Conservation (phyloP, 2,888 invertebrate genomes). For the Dascillus cervinus region DNA sequence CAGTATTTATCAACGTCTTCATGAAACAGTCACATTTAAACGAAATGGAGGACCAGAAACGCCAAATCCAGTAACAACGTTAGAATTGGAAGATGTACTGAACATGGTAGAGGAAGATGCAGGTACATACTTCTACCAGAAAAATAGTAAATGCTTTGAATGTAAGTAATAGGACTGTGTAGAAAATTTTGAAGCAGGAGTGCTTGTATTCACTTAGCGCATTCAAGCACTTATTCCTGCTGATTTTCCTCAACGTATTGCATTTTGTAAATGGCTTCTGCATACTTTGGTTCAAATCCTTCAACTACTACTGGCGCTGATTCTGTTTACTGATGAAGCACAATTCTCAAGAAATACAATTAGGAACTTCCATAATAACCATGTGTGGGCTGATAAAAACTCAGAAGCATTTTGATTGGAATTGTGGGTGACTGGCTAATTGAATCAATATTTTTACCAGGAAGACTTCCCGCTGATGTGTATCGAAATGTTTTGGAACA, state of each 20-base stretch:
- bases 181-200: slow-evolving; percentile 1
- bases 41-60: slow-evolving; percentile 7
- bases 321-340: slow-evolving; percentile 20
- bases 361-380: slow-evolving; percentile 19
- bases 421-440: slow-evolving; percentile 10
- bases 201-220: too few species aligned
- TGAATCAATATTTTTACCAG: slow-evolving; percentile 14
- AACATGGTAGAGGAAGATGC: slow-evolving; percentile 5
- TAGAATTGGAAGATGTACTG: slow-evolving; percentile 5
- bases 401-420: slow-evolving; percentile 14
- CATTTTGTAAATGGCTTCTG: slow-evolving; percentile 9
- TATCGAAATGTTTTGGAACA: slow-evolving; percentile 11
- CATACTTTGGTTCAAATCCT: slow-evolving; percentile 11
- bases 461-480: slow-evolving; percentile 9
- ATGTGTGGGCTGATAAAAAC: slow-evolving; percentile 20
- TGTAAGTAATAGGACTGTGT: slow-evolving; percentile 3
- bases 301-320: slow-evolving; percentile 11
- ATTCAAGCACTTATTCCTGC: slow-evolving; percentile 8
- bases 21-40: slow-evolving; percentile 9
- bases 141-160: too few species aligned
- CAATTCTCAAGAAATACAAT: slow-evolving; percentile 16
- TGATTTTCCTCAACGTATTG: slow-evolving; percentile 7
- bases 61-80: slow-evolving; percentile 7
- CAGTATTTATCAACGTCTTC: slow-evolving; percentile 9
- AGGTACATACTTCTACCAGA: too few species aligned